phyloP scores from a whole-genome alignment of 2,797 vertebrate species.

The Melanotaenia pygmaea region DNA sequence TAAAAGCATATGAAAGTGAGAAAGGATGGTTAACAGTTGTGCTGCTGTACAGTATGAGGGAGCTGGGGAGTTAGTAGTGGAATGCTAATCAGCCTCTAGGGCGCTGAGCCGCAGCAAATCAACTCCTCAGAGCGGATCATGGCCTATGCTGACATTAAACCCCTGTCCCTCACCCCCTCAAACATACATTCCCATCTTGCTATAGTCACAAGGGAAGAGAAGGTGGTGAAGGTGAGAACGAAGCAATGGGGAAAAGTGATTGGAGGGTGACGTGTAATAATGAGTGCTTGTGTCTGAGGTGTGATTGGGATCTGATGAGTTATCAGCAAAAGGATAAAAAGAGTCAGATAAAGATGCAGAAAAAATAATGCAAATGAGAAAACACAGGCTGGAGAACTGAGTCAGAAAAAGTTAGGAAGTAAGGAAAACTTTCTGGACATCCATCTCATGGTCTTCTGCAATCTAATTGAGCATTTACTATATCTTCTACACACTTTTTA shows the following conservation, averaged over 20 bases:
- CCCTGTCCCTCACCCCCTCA: constrained; percentile 47
- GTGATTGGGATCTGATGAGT: constrained; percentile 40
- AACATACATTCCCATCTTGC: constrained; percentile 73
- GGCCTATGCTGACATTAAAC: constrained; percentile 76
- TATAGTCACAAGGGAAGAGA: constrained; percentile 49
- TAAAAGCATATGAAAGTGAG: constrained; percentile 44
- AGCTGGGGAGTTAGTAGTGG: constrained; percentile 64
- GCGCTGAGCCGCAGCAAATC: constrained; percentile 78
- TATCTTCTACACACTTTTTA: constrained; percentile 11
- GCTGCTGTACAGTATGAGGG: constrained; percentile 63
- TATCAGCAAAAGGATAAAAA: constrained; percentile 24
- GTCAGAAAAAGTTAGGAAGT: constrained; percentile 30
- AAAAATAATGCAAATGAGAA: constrained; percentile 24
- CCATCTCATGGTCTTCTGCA: constrained; percentile 39
- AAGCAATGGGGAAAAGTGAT: constrained; percentile 33
- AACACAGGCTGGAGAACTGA: constrained; percentile 5
- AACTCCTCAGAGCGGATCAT: constrained; percentile 77
- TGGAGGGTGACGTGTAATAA: constrained; percentile 45
- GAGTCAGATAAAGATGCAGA: constrained; percentile 14
- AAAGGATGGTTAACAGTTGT: constrained; percentile 35
- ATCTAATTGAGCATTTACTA: constrained; percentile 15
- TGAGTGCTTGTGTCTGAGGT: constrained; percentile 22
- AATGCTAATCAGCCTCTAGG: constrained; percentile 78
- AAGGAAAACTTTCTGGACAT: constrained; percentile 27
- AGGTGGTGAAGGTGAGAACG: constrained; percentile 44